phyloP scores from a whole-genome alignment of 2,797 vertebrate species.

The Melanogrammus aeglefinus region DNA sequence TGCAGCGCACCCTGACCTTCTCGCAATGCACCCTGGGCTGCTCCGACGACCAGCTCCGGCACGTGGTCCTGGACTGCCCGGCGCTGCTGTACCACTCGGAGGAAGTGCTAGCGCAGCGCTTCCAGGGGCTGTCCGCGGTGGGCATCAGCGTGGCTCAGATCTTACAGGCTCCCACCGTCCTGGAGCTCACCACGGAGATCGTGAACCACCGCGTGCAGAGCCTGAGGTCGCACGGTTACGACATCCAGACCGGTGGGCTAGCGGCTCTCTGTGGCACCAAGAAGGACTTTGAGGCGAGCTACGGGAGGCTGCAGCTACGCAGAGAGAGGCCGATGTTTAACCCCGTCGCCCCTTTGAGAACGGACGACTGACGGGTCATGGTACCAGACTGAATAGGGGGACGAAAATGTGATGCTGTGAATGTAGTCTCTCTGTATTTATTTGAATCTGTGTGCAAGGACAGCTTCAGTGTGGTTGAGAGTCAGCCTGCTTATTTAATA shows the following conservation, averaged over 20 bases:
- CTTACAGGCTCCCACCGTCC: constrained; percentile 76
- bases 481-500: background rate
- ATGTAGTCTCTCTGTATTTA: background rate
- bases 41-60: constrained; percentile 74
- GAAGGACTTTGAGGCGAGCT: constrained; percentile 89
- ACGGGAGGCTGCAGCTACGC: constrained; percentile 78
- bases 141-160: constrained; percentile 84
- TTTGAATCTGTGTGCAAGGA: background rate
- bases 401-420: background rate
- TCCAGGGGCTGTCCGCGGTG: constrained; percentile 73
- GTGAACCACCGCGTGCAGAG: constrained; percentile 82
- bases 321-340: constrained; percentile 88
- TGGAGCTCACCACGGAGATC: constrained; percentile 88
- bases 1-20: constrained; percentile 78
- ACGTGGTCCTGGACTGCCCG: constrained; percentile 81
- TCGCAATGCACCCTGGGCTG: constrained; percentile 79
- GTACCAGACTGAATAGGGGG: background rate
- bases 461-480: background rate
- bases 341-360: constrained; percentile 83
- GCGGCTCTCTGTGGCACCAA: constrained; percentile 84
- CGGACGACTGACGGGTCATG: constrained; percentile 71
- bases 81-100: constrained; percentile 85
- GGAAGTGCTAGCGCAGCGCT: constrained; percentile 78
- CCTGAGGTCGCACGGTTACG: constrained; percentile 75
- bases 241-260: constrained; percentile 76